A percentile compares a stretch with the other conserved stretches of the same genome.
These are phyloP conservation scores for Papilio aristodemus DNA, from an alignment of 1,140 invertebrate genomes.

Conservation along the genomic window DNA sequence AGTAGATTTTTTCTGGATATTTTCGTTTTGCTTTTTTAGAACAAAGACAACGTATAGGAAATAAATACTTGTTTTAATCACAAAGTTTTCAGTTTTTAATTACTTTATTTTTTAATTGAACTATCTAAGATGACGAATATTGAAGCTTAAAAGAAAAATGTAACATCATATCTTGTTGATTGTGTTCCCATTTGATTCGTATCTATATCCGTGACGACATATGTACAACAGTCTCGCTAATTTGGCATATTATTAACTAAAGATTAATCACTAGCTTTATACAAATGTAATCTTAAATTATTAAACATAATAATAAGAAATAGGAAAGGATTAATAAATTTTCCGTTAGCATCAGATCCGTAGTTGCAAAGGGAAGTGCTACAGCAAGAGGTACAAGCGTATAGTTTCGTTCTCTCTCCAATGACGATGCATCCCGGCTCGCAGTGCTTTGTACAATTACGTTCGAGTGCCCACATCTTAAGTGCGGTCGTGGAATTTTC, in stretches of 20 bases:
- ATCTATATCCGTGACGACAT: neutral
- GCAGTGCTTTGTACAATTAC: slow-evolving; percentile 90
- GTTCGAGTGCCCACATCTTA: slow-evolving; percentile 90
- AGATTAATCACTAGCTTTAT: neutral
- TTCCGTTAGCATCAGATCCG: slow-evolving; percentile 76
- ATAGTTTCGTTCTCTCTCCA: slow-evolving; percentile 91
- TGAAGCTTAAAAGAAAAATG: neutral
- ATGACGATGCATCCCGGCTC: slow-evolving; percentile 92
- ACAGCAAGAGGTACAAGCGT: slow-evolving; percentile 91
- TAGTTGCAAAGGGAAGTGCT: slow-evolving; percentile 88
- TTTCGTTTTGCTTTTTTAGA: too few species aligned
- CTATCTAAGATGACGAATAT: neutral
- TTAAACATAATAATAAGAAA: slow-evolving; percentile 9
- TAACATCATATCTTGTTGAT: neutral
- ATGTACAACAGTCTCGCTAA: neutral
- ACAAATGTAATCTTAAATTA: neutral
- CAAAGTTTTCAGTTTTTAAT: neutral
- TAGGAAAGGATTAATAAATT: neutral
- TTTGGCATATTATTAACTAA: neutral
- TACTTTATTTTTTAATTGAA: neutral
- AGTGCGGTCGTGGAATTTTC: slow-evolving; percentile 88
- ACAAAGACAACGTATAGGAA: neutral
- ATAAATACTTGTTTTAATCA: neutral
- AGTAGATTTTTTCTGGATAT: too few species aligned
- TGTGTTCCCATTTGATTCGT: neutral